Evolutionary conservation across 2,888 invertebrate genomes (phyloP).

Genomic region (Eilema caniola): DNA sequence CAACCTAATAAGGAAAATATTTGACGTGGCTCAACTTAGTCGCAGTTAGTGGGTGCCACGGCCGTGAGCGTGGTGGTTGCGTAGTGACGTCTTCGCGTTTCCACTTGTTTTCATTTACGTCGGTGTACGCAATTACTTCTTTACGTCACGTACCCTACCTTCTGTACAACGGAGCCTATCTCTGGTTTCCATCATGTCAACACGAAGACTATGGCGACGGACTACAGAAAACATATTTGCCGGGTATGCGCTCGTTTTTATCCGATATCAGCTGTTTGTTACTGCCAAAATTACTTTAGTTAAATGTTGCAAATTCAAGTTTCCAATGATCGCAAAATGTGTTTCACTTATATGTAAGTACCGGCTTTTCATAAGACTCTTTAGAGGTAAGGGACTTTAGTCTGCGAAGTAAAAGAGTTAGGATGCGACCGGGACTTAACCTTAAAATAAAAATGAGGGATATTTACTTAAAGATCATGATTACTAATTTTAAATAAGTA

Average conservation of each 20-base stretch:
- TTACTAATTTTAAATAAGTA: too few relatives aligned
- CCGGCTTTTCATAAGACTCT: neutral
- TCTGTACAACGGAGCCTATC: neutral
- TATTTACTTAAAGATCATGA: too few relatives aligned
- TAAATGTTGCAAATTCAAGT: too few relatives aligned
- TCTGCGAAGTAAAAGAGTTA: neutral
- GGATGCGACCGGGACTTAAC: too few relatives aligned
- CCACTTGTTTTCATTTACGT: neutral
- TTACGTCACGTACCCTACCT: neutral
- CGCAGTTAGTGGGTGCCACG: neutral
- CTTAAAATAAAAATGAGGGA: too few relatives aligned
- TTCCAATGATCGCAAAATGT: too few relatives aligned
- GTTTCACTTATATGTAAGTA: too few relatives aligned
- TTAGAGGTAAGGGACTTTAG: neutral
- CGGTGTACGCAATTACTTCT: neutral
- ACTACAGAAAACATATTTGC: neutral
- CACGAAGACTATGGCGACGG: conserved; percentile 12
- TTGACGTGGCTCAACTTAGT: neutral
- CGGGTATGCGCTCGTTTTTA: conserved; percentile 1
- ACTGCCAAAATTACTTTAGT: too few relatives aligned
- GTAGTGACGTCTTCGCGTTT: neutral
- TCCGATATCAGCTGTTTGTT: neutral
- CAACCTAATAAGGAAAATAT: conserved; percentile 1
- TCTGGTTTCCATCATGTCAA: neutral
- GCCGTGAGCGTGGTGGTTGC: neutral